Base-by-base conservation (phyloP, 1,140 invertebrate species). In the Macrosteles quadrilineatus region DNA sequence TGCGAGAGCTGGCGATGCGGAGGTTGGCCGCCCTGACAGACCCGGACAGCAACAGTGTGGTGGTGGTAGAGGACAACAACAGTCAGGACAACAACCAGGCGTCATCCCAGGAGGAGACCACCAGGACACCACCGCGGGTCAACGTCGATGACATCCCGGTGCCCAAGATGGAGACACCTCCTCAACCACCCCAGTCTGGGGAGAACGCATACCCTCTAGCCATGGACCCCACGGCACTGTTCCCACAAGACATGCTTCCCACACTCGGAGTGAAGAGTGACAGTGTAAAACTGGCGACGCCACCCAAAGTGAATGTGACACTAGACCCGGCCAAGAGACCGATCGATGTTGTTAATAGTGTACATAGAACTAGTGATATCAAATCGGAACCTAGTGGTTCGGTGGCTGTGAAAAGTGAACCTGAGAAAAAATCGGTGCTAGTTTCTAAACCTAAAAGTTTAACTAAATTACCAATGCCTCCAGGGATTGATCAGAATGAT, bases 401-500 rank as follows among this genome's bases (percentile, higher is more conserved):
- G 62, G 3, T 6, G n/a, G 36, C 62, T 64, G 62, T 64, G 30
- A 43, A 40, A 64, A 64, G 36, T 32, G 63, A 66, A 66, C 47
- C 47, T 50, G 63, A 36, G 23, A 66, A 66, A 43, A 66, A 66
- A 43, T 9, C 62, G 36, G 63, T 66, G 63, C 40, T 66, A 59
- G 30, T 67, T 65, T 50, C 43, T 32, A 74, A 73, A 66, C 74
- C 74, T 4, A 76, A 76, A 40, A 73, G 73, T 66, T 68, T 75
- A 31, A 89, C 90, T 1, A 89, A 88, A 69, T 78, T 95, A 71
- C 93, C 92, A 2, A 85, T 95, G 84, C 92, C 92, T 32, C 92
- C 92, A n/a, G 92, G 91, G 17, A 92, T 92, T 63, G 87, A 90
- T 81, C 87, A 89, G 21, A 88, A 89, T 70, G 91, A 93, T 73